These are phyloP conservation scores for Microctenopoma steveboyesi DNA, from an alignment of 2,797 vertebrate species.

Conservation along the genomic window DNA sequence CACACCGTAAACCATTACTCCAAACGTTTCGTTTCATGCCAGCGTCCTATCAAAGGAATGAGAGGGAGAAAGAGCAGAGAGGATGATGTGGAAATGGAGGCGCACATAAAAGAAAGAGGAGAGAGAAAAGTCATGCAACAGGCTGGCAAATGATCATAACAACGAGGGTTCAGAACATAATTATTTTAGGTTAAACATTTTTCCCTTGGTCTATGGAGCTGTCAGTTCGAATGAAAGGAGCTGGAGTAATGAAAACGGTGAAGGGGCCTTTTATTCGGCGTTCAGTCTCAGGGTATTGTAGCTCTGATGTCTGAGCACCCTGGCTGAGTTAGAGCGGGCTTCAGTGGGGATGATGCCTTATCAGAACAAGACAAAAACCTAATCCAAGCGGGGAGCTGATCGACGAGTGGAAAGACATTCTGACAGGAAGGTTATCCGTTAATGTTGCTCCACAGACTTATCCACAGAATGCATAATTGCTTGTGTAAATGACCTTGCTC, in stretches of 20 bases:
- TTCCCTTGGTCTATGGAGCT: conserved; percentile 61
- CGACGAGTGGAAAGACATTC: conserved; percentile 33
- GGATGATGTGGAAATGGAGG: conserved; percentile 41
- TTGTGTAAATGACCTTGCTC: conserved; percentile 19
- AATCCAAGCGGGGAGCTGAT: conserved; percentile 48
- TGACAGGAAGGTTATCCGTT: conserved; percentile 51
- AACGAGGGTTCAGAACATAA: conserved; percentile 75
- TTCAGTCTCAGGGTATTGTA: conserved; percentile 42
- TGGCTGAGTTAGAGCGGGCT: conserved; percentile 41
- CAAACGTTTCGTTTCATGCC: conserved; percentile 60
- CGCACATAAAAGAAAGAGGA: conserved; percentile 48
- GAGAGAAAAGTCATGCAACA: conserved; percentile 51
- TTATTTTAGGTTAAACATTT: conserved; percentile 81
- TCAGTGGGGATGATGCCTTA: conserved; percentile 44
- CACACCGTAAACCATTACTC: conserved; percentile 53
- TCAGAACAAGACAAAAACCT: conserved; percentile 50
- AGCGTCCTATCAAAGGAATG: conserved; percentile 66
- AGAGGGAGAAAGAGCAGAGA: conserved; percentile 49
- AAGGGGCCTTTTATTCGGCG: conserved; percentile 44
- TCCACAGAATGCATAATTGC: conserved; percentile 29
- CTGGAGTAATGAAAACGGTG: conserved; percentile 56
- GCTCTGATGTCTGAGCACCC: conserved; percentile 55
- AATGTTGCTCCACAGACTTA: conserved; percentile 24
- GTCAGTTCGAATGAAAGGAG: conserved; percentile 72
- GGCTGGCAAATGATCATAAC: conserved; percentile 64